Percentiles rank a stretch among this genome's conserved stretches.
Evolutionary conservation across 2,888 invertebrate genomes (phyloP).

Genomic region (Zygogramma bicolorata): DNA sequence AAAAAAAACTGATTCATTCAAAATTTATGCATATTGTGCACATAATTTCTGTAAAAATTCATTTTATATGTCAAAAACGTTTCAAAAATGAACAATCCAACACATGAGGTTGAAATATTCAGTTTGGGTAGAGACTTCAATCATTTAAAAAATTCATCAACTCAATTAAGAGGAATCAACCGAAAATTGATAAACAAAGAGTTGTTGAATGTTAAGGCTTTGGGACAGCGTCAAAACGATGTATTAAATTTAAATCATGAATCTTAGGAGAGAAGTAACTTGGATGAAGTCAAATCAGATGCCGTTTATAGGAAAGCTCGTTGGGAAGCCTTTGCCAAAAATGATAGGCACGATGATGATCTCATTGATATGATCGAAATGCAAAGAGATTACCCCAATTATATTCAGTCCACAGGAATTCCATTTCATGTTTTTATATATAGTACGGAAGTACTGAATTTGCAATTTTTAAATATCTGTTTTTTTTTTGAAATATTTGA

Average conservation of each 20-base stretch:
- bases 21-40: no score
- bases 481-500: no score
- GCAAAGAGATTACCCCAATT: no score
- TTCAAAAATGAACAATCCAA: background rate
- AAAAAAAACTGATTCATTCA: background rate
- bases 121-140: background rate
- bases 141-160: background rate
- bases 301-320: conserved; percentile 35
- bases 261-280: conserved; percentile 1
- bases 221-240: conserved; percentile 1
- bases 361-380: no score
- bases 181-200: background rate
- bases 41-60: background rate
- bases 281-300: conserved; percentile 35
- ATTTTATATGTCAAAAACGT: background rate
- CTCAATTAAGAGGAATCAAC: background rate
- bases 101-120: conserved; percentile 1
- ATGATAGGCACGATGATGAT: no score
- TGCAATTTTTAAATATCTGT: no score
- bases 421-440: no score
- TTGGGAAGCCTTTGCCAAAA: conserved; percentile 29
- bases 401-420: no score
- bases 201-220: conserved; percentile 1
- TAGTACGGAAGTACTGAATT: no score
- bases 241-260: background rate